phyloP scores from a whole-genome alignment of 2,113 vertebrate species.

The Stomatorhinus ivindoensis region DNA sequence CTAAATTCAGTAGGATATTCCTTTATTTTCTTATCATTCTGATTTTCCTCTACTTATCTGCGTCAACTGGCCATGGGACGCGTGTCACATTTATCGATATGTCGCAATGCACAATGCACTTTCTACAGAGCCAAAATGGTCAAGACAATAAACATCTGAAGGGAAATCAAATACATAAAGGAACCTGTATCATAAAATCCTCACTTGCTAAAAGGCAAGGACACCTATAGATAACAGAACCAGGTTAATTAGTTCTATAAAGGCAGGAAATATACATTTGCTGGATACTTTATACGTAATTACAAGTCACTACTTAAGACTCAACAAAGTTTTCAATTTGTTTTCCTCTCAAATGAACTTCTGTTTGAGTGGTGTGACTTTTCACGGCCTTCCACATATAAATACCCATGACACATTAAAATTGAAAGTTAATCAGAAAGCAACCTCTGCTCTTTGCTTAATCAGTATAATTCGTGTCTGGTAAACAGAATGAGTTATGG shows the following conservation, averaged over 20 bases:
- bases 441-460: constrained; percentile 21
- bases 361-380: neutral
- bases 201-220: neutral
- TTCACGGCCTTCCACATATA: constrained; percentile 9
- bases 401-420: constrained; percentile 24
- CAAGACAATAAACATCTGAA: neutral
- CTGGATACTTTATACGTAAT: neutral
- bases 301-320: neutral
- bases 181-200: neutral
- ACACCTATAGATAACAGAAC: neutral
- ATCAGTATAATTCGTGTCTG: constrained; percentile 27
- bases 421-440: constrained; percentile 31
- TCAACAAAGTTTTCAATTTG: neutral
- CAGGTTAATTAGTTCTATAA: neutral
- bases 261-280: neutral
- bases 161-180: neutral
- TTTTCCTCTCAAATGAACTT: neutral
- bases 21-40: neutral
- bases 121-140: neutral
- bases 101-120: neutral
- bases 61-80: neutral
- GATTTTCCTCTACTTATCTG: neutral
- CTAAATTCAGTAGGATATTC: no score
- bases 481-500: constrained; percentile 16
- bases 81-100: neutral